Conservation (phyloP, 2,888 invertebrate genomes). For the Conistra vaccinii region DNA sequence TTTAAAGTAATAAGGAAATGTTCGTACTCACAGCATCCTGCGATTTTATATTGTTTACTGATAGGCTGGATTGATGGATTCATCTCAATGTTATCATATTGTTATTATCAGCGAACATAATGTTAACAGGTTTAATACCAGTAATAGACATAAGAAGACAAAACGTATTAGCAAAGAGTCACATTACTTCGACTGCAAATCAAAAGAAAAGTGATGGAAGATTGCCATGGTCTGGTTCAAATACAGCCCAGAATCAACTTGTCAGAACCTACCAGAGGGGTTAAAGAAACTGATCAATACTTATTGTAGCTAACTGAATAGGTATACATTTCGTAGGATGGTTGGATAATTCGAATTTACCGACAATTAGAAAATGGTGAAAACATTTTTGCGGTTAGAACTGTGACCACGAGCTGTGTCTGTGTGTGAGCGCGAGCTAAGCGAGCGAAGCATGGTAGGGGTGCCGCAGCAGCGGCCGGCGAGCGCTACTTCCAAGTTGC, state of each 20-base stretch:
- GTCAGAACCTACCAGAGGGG: no score
- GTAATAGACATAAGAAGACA: background rate
- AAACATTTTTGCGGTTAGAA: no score
- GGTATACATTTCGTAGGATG: no score
- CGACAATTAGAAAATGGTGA: no score
- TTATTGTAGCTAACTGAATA: background rate
- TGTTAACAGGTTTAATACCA: background rate
- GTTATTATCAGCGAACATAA: background rate
- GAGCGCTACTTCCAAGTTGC: no score
- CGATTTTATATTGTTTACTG: constrained; percentile 9
- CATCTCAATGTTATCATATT: constrained; percentile 9
- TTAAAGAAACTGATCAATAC: background rate
- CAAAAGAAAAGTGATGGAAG: background rate
- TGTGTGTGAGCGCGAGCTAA: no score
- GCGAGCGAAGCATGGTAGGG: no score
- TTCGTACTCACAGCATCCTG: constrained; percentile 15
- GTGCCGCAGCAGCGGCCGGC: no score
- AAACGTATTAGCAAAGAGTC: background rate
- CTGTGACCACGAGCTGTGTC: no score
- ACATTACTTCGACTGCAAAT: background rate
- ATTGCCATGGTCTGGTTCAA: background rate
- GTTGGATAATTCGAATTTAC: no score
- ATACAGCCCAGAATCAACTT: background rate
- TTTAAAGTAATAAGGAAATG: background rate
- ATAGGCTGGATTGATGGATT: background rate